A percentile compares a stretch with the other conserved stretches of the same genome.
These are phyloP conservation scores for Oegoconia quadripuncta DNA, from an alignment of 2,888 invertebrate species.

Conservation along the genomic window DNA sequence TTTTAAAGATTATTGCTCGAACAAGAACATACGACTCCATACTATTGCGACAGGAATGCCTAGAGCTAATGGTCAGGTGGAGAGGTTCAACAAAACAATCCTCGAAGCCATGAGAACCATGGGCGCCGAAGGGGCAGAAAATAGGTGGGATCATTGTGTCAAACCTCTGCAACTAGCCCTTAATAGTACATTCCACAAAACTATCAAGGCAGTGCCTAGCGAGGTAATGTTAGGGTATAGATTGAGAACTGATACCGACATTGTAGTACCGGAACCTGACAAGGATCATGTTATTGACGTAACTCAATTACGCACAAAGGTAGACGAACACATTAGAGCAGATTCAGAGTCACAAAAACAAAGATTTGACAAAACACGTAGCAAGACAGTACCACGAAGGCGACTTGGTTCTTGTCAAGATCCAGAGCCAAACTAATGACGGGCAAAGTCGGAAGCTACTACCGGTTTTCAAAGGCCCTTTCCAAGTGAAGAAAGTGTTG, in stretches of 20 bases:
- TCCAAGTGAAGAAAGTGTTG: conserved; percentile 11
- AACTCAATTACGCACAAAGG: conserved; percentile 24
- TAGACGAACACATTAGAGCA: conserved; percentile 26
- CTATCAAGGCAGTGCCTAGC: conserved; percentile 26
- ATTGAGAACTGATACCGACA: conserved; percentile 15
- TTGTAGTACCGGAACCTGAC: conserved; percentile 9
- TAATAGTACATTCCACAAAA: conserved; percentile 28
- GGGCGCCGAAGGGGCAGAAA: conserved; percentile 22
- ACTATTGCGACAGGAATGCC: conserved; percentile 21
- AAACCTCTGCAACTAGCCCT: conserved; percentile 30
- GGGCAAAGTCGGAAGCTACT: conserved; percentile 16
- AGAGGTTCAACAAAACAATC: conserved; percentile 29
- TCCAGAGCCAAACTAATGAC: conserved; percentile 17
- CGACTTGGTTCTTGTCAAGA: conserved; percentile 19
- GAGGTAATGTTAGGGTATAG: too few relatives aligned
- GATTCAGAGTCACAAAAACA: too few relatives aligned
- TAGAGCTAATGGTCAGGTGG: conserved; percentile 29
- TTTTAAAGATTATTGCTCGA: conserved; percentile 10
- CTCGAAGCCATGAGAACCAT: conserved; percentile 27
- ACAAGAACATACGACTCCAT: conserved; percentile 20
- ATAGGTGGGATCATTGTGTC: conserved; percentile 29
- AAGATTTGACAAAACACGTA: conserved; percentile 16
- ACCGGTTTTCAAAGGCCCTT: conserved; percentile 17
- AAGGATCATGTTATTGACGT: conserved; percentile 7
- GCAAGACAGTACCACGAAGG: conserved; percentile 8